These are phyloP conservation scores for Tapirus indicus DNA, from an alignment of 2,797 vertebrate genomes.

Conservation along the genomic window DNA sequence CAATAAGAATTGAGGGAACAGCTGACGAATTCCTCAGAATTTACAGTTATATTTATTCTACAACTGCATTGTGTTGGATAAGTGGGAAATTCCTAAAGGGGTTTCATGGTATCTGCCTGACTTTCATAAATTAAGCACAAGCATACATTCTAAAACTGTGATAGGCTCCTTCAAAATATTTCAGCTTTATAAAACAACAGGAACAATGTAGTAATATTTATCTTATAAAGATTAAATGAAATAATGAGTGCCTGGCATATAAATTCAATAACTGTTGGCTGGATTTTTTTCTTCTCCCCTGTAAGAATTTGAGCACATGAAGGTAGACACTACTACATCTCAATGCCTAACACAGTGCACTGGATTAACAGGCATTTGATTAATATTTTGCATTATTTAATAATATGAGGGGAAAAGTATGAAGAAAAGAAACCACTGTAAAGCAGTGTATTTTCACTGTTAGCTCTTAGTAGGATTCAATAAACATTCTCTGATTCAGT, in stretches of 20 bases:
- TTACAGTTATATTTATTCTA: background rate
- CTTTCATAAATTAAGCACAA: constrained; percentile 13
- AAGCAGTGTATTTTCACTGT: background rate
- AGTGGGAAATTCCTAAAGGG: background rate
- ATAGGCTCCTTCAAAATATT: background rate
- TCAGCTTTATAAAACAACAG: background rate
- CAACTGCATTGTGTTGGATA: background rate
- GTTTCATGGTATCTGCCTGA: background rate
- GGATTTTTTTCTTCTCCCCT: background rate
- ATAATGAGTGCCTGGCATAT: background rate
- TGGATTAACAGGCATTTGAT: background rate
- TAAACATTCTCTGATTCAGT: background rate
- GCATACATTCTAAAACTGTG: background rate
- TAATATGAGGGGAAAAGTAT: background rate
- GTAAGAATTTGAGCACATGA: background rate
- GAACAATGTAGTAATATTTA: background rate
- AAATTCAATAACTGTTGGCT: background rate
- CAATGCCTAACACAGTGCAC: background rate
- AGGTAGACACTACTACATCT: background rate
- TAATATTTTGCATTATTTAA: background rate
- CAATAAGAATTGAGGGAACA: background rate
- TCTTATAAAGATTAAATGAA: background rate
- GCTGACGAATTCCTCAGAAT: background rate
- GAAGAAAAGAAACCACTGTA: background rate
- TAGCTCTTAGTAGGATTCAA: background rate